phyloP scores from a whole-genome alignment of 2,113 vertebrate genomes.

The Crotalus viridis region DNA sequence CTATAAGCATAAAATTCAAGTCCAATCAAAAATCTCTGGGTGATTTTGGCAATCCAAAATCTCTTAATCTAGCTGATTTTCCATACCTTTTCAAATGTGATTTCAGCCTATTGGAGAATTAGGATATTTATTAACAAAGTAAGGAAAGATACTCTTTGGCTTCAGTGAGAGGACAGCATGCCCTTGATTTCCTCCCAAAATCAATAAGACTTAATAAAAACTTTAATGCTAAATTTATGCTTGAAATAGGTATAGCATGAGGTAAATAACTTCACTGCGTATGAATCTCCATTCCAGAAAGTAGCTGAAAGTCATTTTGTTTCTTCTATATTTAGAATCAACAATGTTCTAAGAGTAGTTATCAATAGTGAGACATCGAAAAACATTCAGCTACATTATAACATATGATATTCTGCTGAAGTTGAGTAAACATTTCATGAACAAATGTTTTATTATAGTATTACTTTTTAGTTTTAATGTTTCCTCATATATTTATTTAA shows the following conservation, averaged over 20 bases:
- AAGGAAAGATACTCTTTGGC: not conserved
- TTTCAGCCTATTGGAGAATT: not conserved
- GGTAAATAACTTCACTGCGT: not conserved
- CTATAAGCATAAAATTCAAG: not conserved
- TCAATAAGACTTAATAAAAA: not conserved
- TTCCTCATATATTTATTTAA: slow-evolving; percentile 47
- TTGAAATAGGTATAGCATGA: not conserved
- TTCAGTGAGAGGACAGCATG: not conserved
- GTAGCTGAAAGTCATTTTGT: not conserved
- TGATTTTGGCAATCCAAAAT: not conserved
- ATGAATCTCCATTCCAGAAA: not conserved
- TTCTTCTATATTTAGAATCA: not conserved
- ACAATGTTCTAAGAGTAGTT: not conserved
- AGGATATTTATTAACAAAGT: not conserved
- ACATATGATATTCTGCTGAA: not conserved
- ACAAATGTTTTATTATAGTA: not conserved
- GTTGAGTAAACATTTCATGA: not conserved
- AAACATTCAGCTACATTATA: not conserved
- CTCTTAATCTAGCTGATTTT: not conserved
- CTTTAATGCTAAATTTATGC: not conserved
- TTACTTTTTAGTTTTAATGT: slow-evolving; percentile 1
- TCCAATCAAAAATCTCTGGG: not conserved
- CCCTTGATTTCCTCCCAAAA: not conserved
- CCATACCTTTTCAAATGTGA: not conserved
- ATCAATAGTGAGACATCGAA: not conserved